phyloP scores from a whole-genome alignment of 2,113 vertebrate genomes.

The Megaptera novaeangliae region DNA sequence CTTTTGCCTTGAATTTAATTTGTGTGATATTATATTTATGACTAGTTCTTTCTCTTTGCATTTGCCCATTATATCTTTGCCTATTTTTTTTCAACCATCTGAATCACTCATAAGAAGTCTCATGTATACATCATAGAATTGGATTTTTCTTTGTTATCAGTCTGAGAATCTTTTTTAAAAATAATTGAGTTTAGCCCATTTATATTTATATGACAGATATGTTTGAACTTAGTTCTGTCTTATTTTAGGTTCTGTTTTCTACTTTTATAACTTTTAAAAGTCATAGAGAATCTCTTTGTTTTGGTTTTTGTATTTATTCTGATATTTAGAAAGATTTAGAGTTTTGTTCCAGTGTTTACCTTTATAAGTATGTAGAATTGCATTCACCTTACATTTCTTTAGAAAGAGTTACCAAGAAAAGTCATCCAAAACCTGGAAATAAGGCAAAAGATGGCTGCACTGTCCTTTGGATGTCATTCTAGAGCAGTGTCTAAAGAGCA shows the following conservation, averaged over 20 bases:
- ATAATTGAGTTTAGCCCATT: neutral
- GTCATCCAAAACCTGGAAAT: neutral
- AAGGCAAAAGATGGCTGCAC: neutral
- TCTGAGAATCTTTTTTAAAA: neutral
- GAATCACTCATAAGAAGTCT: neutral
- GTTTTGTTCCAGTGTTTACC: neutral
- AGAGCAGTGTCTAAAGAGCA: neutral
- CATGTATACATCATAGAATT: neutral
- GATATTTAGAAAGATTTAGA: neutral
- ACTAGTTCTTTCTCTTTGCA: neutral
- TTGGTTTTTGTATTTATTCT: neutral
- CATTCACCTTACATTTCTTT: neutral
- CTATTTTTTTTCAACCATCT: neutral
- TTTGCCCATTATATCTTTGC: neutral
- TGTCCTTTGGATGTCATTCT: neutral
- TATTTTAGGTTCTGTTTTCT: neutral
- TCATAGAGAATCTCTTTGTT: neutral
- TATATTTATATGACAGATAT: neutral
- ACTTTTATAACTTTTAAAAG: neutral
- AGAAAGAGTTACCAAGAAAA: neutral
- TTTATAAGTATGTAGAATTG: neutral
- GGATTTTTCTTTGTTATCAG: neutral
- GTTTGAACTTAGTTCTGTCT: neutral
- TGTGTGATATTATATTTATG: neutral
- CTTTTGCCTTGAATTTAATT: slow-evolving; percentile 3